Conservation (phyloP, 2,113 vertebrate genomes). For the Dasyprocta punctata region DNA sequence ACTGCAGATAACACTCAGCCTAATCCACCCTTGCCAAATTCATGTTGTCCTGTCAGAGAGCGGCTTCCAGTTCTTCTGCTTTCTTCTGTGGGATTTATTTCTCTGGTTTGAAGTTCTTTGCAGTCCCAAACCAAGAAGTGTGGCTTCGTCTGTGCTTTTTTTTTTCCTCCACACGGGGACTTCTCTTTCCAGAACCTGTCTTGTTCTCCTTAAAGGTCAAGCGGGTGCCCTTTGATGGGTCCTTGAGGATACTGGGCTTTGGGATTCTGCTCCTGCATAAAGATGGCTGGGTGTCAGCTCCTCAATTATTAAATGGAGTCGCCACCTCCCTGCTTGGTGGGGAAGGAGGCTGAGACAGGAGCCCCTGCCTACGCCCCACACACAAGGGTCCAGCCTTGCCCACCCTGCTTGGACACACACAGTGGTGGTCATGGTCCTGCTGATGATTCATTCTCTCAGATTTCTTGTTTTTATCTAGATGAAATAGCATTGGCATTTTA, state of each 20-base stretch:
- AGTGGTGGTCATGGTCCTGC: too few species aligned
- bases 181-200: background rate
- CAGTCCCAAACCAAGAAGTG: background rate
- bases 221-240: background rate
- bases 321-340: rapidly evolving
- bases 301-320: rapidly evolving
- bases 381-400: rapidly evolving
- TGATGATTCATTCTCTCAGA: background rate
- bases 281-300: rapidly evolving
- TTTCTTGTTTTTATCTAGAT: background rate
- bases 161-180: background rate
- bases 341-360: background rate
- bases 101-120: constrained; percentile 39
- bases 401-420: background rate
- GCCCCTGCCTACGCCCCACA: rapidly evolving
- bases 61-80: constrained; percentile 71
- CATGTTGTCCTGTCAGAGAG: constrained; percentile 70
- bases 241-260: background rate
- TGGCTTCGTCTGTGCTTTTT: rapidly evolving
- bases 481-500: background rate
- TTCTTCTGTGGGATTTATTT: constrained; percentile 65
- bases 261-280: rapidly evolving
- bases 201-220: background rate
- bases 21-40: constrained; percentile 80
- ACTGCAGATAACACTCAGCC: constrained; percentile 74